Conservation (phyloP, 1,140 invertebrate genomes). For the Dufourea novaeangliae region DNA sequence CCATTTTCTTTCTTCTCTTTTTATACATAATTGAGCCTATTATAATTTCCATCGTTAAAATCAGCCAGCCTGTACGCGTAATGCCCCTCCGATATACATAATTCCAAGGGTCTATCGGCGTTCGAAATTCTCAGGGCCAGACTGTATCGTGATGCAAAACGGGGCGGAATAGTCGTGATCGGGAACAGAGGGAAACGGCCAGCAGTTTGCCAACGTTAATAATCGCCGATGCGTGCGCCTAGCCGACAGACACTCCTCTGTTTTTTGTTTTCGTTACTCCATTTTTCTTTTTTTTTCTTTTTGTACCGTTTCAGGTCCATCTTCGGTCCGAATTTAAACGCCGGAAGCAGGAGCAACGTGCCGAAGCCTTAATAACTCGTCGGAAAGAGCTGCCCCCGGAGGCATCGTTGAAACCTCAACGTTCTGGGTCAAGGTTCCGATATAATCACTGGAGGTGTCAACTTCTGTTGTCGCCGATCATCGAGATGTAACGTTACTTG, state of each 20-base stretch:
- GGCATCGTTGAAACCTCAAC: constrained; percentile 6
- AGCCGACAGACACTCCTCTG: not conserved
- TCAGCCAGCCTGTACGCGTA: not conserved
- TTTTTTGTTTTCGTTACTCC: not conserved
- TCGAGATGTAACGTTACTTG: not conserved
- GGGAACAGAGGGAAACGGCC: constrained; percentile 3
- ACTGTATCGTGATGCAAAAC: not conserved
- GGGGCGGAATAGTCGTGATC: constrained; percentile 28
- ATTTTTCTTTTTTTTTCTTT: not conserved
- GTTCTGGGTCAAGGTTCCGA: constrained; percentile 39
- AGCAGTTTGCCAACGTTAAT: constrained; percentile 51
- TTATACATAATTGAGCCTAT: no score
- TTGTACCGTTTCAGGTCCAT: constrained; percentile 13
- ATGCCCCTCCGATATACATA: not conserved
- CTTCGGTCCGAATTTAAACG: constrained; percentile 58
- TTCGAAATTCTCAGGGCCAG: not conserved
- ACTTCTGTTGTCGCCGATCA: not conserved
- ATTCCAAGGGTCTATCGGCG: not conserved
- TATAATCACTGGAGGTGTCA: not conserved
- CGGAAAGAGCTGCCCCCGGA: not conserved
- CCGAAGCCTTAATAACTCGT: constrained; percentile 20
- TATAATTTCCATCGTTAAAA: no score
- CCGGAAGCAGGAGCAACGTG: constrained; percentile 56
- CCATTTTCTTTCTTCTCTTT: no score
- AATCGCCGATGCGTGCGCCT: constrained; percentile 57